Conservation (phyloP, 2,113 vertebrate genomes). For the Chlorocebus sabaeus region DNA sequence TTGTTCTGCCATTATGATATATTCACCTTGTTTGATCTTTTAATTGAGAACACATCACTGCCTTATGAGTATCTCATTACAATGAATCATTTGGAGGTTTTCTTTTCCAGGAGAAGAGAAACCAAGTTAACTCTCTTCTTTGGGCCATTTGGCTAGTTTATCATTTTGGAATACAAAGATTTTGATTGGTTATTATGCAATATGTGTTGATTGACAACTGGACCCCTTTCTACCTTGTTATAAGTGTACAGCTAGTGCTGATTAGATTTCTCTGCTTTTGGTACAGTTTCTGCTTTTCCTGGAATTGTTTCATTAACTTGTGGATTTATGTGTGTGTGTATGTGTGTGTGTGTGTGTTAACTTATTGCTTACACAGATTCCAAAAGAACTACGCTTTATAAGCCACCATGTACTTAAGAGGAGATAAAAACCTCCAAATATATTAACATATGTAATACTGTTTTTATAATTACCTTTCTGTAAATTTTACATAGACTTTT, state of each 20-base stretch:
- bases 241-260: not conserved
- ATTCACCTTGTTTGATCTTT: not conserved
- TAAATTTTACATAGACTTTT: not conserved
- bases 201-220: not conserved
- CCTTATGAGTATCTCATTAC: not conserved
- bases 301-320: constrained; percentile 6
- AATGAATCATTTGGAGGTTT: not conserved
- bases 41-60: not conserved
- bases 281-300: not conserved
- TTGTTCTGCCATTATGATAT: not conserved
- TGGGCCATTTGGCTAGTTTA: not conserved
- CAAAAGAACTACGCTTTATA: not conserved
- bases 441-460: not conserved
- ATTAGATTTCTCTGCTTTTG: not conserved
- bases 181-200: not conserved
- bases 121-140: not conserved
- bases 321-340: not conserved
- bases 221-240: not conserved
- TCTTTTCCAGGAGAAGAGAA: not conserved
- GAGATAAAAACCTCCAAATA: not conserved
- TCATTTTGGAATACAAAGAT: not conserved
- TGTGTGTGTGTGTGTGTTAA: not conserved
- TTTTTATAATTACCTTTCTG: not conserved
- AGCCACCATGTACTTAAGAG: not conserved
- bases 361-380: not conserved